Evolutionary conservation across 2,797 vertebrate genomes (phyloP).

Genomic region (Podarcis lilfordi): DNA sequence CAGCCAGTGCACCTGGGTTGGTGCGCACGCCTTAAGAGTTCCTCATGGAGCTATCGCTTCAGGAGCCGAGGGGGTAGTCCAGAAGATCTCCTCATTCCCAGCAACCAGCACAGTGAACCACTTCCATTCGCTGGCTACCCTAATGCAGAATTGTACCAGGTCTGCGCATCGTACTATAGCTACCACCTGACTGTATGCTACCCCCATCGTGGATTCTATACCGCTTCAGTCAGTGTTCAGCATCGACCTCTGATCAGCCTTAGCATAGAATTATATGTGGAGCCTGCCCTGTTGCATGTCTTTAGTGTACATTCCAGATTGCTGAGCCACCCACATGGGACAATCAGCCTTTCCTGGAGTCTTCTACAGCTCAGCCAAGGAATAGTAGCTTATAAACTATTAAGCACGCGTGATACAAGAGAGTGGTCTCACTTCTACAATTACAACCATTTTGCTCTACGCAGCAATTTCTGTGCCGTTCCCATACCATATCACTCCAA

Average conservation of each 20-base stretch:
- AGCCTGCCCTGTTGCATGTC: slow-evolving; percentile 32
- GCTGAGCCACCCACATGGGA: slow-evolving; percentile 28
- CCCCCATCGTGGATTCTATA: not conserved
- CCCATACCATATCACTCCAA: not conserved
- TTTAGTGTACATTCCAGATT: slow-evolving; percentile 44
- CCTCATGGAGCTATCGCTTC: slow-evolving; percentile 62
- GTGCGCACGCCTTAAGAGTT: slow-evolving; percentile 59
- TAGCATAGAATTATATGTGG: slow-evolving; percentile 34
- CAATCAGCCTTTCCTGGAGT: slow-evolving; percentile 58
- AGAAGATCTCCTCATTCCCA: slow-evolving; percentile 37
- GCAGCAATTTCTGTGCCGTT: slow-evolving; percentile 50
- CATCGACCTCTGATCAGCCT: slow-evolving; percentile 39
- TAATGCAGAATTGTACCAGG: not conserved
- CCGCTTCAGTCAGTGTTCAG: slow-evolving; percentile 37
- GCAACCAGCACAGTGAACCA: slow-evolving; percentile 6
- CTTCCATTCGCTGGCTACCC: slow-evolving; percentile 20
- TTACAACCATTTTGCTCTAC: slow-evolving; percentile 35
- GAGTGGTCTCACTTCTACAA: slow-evolving; percentile 35
- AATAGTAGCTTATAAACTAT: slow-evolving; percentile 57
- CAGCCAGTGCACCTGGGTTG: slow-evolving; percentile 53
- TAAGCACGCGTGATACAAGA: slow-evolving; percentile 6
- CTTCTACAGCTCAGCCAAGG: slow-evolving; percentile 24
- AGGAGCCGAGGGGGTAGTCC: slow-evolving; percentile 39
- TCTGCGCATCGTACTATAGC: slow-evolving; percentile 60
- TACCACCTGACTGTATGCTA: slow-evolving; percentile 54